phyloP scores from a whole-genome alignment of 2,113 vertebrate genomes.

The Phodopus roborovskii region DNA sequence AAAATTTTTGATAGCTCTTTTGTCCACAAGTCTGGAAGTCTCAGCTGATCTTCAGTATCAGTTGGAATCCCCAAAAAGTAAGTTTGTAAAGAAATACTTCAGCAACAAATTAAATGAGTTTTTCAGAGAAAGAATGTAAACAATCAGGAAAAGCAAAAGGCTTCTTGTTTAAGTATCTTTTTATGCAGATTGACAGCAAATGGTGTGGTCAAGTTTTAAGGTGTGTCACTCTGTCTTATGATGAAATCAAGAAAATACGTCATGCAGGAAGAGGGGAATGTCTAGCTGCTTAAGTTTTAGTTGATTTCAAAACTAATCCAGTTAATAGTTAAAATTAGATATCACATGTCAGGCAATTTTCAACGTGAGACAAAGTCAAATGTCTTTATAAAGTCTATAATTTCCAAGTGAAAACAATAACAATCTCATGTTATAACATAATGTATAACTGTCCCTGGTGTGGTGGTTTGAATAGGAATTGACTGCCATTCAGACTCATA shows the following conservation, averaged over 20 bases:
- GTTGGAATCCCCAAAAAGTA: neutral
- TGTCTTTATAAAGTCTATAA: neutral
- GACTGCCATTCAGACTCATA: too few relatives aligned
- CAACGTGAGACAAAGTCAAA: neutral
- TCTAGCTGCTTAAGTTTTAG: neutral
- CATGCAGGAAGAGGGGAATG: neutral
- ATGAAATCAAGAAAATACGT: neutral
- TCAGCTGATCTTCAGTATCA: neutral
- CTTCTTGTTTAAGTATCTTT: neutral
- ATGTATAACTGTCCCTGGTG: neutral
- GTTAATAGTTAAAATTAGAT: neutral
- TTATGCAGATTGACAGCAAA: neutral
- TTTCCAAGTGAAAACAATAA: neutral
- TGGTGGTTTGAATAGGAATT: too few relatives aligned
- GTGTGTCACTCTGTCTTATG: neutral
- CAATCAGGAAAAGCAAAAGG: neutral
- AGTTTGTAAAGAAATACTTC: neutral
- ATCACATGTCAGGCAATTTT: neutral
- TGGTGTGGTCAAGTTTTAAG: neutral
- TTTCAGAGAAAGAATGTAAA: neutral
- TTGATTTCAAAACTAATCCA: neutral
- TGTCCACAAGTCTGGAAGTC: too few relatives aligned
- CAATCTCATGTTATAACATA: neutral
- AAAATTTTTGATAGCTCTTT: neutral
- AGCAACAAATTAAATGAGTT: neutral